These are phyloP conservation scores for Pterobdella sp. DNA, from an alignment of 2,888 invertebrate genomes.

Conservation along the genomic window DNA sequence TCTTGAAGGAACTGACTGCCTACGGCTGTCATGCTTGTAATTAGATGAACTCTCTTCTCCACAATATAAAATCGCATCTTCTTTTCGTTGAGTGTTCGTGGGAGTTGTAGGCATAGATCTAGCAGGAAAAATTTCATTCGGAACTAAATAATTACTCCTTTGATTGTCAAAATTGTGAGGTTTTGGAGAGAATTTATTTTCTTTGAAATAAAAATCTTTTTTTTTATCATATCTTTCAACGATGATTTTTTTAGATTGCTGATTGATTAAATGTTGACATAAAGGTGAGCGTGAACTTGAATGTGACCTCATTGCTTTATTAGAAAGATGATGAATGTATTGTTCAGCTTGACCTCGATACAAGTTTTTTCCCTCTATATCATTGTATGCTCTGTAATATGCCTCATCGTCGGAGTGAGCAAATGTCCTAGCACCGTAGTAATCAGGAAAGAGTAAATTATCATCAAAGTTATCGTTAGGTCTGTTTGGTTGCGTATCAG, in stretches of 20 bases:
- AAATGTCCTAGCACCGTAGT: neutral
- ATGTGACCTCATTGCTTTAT: too few species aligned
- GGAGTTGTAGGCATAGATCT: neutral
- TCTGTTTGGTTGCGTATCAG: neutral
- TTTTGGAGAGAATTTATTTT: too few species aligned
- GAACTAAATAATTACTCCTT: too few species aligned
- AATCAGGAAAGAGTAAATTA: neutral
- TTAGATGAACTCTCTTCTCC: neutral
- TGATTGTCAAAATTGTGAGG: too few species aligned
- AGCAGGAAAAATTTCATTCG: neutral
- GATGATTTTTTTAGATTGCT: too few species aligned
- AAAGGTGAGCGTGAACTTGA: too few species aligned
- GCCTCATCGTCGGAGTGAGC: constrained; percentile 9
- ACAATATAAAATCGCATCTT: neutral
- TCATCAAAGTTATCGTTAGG: neutral
- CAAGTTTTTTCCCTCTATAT: neutral
- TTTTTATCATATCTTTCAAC: too few species aligned
- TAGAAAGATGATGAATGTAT: neutral
- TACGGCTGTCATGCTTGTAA: neutral
- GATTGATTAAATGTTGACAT: too few species aligned
- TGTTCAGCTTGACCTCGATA: neutral
- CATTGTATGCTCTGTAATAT: constrained; percentile 1
- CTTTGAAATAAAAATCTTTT: too few species aligned
- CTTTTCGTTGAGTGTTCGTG: neutral
- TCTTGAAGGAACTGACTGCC: neutral